Evolutionary conservation across 2,797 vertebrate genomes (phyloP).

Genomic region (Sebastes matsubarae): DNA sequence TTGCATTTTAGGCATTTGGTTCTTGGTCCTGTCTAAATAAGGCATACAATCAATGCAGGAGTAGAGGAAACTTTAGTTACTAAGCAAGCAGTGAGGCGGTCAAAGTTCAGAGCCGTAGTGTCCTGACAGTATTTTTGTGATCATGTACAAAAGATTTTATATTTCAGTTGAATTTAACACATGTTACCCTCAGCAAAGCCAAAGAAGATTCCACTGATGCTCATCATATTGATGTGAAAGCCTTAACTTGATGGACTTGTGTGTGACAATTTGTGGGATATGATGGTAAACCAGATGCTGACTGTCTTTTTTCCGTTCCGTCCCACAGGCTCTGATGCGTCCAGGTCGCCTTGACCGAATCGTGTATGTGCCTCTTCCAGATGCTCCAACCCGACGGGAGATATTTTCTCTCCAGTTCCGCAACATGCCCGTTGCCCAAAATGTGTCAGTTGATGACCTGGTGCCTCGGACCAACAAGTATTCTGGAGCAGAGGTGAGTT

Average conservation of each 20-base stretch:
- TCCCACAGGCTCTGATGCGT: conserved; percentile 91
- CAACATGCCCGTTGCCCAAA: conserved; percentile 85
- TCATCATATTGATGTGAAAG: background rate
- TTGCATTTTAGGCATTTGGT: conserved; percentile 29
- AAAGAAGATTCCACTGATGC: background rate
- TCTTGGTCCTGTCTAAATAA: background rate
- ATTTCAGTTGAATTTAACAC: background rate
- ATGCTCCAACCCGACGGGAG: conserved; percentile 87
- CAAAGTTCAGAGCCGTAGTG: conserved; percentile 7
- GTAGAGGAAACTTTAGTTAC: background rate
- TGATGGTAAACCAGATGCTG: background rate
- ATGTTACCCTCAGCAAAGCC: background rate
- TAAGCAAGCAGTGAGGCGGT: background rate
- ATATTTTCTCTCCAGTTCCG: conserved; percentile 90
- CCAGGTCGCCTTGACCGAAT: conserved; percentile 95
- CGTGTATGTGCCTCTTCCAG: conserved; percentile 93
- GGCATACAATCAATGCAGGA: background rate
- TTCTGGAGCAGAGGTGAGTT: conserved; percentile 95
- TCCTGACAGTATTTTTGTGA: background rate
- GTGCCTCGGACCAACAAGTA: conserved; percentile 88
- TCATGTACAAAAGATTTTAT: background rate
- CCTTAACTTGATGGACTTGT: background rate
- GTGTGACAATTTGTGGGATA: conserved; percentile 7
- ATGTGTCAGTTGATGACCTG: conserved; percentile 85
- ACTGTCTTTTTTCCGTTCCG: conserved; percentile 41